Conservation (phyloP, 30 jellyfish, hydroid and myxozoan species). For the Turritopsis dohrnii region DNA sequence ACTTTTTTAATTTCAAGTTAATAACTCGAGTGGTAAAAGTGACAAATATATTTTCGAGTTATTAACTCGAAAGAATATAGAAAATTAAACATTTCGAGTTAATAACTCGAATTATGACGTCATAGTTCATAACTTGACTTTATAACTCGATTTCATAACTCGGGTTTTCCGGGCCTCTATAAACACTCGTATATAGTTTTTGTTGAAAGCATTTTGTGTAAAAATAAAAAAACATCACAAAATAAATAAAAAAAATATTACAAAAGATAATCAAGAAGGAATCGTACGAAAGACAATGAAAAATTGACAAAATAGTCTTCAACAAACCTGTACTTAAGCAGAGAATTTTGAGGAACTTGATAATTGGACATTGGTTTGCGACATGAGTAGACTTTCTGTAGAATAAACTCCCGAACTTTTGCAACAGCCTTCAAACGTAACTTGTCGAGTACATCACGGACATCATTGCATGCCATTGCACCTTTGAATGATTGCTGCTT, state of each 20-base stretch:
- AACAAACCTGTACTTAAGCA: conserved; percentile 77
- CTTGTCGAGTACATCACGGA: conserved; percentile 82
- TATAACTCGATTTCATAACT: no score
- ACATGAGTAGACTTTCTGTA: conserved; percentile 84
- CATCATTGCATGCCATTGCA: conserved; percentile 98
- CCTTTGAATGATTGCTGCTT: conserved; percentile 80
- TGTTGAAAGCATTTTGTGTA: background rate
- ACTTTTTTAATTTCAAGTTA: no score
- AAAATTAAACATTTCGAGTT: no score
- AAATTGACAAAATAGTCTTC: no score
- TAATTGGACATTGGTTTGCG: conserved; percentile 95
- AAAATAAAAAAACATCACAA: no score
- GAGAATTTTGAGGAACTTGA: conserved; percentile 90
- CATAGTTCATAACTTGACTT: no score
- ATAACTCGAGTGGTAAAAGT: no score
- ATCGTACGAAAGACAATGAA: background rate
- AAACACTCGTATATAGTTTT: no score
- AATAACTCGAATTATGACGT: no score
- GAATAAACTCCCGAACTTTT: conserved; percentile 75
- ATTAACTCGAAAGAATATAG: no score
- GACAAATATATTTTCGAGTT: no score
- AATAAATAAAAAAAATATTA: background rate
- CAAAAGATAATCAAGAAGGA: background rate
- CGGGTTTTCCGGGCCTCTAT: no score
- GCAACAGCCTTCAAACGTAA: conserved; percentile 82